Conservation (phyloP, 2,113 vertebrate genomes). For the Eurystomus gularis region DNA sequence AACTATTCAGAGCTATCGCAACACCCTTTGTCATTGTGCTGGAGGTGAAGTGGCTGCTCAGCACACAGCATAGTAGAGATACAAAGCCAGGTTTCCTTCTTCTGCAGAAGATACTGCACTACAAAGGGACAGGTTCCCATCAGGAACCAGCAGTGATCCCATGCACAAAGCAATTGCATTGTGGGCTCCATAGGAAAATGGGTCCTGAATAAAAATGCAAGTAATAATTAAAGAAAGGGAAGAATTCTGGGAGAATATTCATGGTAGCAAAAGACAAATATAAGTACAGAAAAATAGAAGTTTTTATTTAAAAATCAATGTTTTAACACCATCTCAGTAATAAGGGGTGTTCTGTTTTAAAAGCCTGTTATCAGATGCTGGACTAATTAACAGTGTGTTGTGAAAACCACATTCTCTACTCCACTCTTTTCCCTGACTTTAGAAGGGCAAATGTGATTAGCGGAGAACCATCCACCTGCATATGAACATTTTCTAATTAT, state of each 20-base stretch:
- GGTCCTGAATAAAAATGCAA: background rate
- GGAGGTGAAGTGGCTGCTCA: background rate
- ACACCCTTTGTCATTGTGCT: rapidly evolving
- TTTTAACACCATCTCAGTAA: background rate
- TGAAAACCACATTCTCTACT: background rate
- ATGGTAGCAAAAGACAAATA: background rate
- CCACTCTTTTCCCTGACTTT: background rate
- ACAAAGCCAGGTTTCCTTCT: background rate
- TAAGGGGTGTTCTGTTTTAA: background rate
- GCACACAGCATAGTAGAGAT: background rate
- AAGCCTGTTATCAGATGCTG: background rate
- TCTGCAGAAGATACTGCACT: background rate
- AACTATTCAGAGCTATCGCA: background rate
- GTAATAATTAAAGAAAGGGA: background rate
- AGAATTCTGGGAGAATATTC: background rate
- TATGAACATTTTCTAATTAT: background rate
- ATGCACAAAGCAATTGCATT: background rate
- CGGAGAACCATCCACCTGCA: background rate
- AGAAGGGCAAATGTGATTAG: background rate
- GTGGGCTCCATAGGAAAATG: rapidly evolving
- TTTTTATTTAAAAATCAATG: background rate
- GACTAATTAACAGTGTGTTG: background rate
- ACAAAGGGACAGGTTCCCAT: background rate
- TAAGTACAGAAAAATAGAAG: background rate
- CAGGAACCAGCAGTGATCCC: background rate